A percentile compares a stretch with the other conserved stretches of the same genome.
Evolutionary conservation across 2,113 vertebrate genomes (phyloP).

Genomic region (Tachuris rubrigastra): DNA sequence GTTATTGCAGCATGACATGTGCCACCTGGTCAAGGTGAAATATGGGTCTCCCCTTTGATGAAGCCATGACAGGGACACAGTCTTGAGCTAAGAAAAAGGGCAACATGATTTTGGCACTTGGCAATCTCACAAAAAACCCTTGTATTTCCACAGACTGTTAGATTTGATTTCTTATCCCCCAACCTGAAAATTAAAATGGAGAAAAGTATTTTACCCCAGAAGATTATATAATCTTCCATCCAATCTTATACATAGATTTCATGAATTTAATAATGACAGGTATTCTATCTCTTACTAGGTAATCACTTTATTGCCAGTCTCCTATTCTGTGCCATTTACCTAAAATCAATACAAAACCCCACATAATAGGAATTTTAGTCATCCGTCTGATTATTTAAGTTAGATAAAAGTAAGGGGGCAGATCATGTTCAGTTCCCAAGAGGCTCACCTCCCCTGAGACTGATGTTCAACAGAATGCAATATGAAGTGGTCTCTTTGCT

Average conservation of each 20-base stretch:
- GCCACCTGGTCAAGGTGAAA: background rate
- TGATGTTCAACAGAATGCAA: background rate
- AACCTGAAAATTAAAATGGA: background rate
- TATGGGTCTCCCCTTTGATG: background rate
- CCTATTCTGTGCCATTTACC: background rate
- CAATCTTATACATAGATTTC: background rate
- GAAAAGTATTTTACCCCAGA: background rate
- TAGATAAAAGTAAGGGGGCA: background rate
- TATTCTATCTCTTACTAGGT: background rate
- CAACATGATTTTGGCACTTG: background rate
- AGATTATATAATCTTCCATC: background rate
- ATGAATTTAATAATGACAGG: background rate
- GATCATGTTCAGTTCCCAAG: background rate
- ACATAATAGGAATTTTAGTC: background rate
- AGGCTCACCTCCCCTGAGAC: background rate
- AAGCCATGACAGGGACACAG: background rate
- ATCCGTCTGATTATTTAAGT: background rate
- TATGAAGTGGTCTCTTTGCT: background rate
- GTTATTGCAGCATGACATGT: background rate
- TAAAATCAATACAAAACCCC: background rate
- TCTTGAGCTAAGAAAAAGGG: background rate
- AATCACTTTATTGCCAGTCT: background rate
- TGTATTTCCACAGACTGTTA: background rate
- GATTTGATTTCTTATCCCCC: background rate
- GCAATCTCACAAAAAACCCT: background rate